phyloP scores from a whole-genome alignment of 2,113 vertebrate species.

The Barnardius zonarius region DNA sequence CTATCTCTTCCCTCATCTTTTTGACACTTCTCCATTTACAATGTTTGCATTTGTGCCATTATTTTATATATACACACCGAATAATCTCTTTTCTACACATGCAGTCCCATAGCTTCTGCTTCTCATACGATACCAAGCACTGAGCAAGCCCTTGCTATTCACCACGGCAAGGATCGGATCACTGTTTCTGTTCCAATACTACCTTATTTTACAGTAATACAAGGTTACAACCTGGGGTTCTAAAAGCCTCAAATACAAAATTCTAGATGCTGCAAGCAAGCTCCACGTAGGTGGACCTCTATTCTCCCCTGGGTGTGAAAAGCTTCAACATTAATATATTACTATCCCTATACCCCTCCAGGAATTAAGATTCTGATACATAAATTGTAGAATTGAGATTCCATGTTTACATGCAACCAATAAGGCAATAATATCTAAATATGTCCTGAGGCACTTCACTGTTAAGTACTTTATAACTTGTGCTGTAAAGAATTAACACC shows the following conservation, averaged over 20 bases:
- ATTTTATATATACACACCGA: background rate
- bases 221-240: background rate
- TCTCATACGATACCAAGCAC: background rate
- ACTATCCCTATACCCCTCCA: background rate
- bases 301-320: background rate
- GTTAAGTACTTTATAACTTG: background rate
- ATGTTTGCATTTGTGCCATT: background rate
- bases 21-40: background rate
- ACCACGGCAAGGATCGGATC: background rate
- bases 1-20: background rate
- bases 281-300: rapidly evolving
- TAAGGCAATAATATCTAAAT: background rate
- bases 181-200: background rate
- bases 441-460: background rate
- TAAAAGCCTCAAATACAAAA: background rate
- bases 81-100: background rate
- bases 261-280: background rate
- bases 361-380: background rate
- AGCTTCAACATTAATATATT: background rate
- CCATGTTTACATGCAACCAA: background rate
- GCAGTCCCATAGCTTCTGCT: background rate
- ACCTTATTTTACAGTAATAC: background rate
- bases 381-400: background rate
- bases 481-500: background rate
- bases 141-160: background rate